These are phyloP conservation scores for Podarcis raffonei DNA, from an alignment of 2,113 vertebrate species.

Conservation along the genomic window DNA sequence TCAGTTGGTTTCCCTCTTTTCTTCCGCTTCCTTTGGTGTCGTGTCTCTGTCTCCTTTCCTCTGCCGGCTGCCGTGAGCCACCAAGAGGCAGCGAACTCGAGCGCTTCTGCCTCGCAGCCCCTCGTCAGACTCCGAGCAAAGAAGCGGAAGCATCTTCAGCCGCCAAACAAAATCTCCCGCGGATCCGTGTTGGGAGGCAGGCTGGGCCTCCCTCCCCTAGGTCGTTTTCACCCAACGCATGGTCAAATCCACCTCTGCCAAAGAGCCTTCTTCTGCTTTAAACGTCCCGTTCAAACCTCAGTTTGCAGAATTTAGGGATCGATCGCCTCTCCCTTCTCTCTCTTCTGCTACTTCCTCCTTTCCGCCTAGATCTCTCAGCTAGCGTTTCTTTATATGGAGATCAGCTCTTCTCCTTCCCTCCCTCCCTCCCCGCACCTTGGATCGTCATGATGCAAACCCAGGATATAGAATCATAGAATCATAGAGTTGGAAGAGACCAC, in stretches of 20 bases:
- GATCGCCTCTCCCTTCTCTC: background rate
- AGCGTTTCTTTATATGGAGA: background rate
- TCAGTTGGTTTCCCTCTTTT: background rate
- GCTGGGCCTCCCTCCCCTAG: too few relatives aligned
- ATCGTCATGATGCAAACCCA: background rate
- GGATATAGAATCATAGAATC: too few relatives aligned
- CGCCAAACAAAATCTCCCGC: too few relatives aligned
- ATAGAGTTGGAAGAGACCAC: too few relatives aligned
- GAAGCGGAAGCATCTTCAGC: background rate
- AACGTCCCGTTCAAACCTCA: background rate
- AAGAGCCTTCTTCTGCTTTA: background rate
- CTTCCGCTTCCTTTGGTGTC: background rate
- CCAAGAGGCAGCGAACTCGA: background rate
- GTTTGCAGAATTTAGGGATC: background rate
- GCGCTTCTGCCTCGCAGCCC: background rate
- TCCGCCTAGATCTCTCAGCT: background rate
- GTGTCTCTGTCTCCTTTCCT: too few relatives aligned
- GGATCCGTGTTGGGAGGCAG: background rate
- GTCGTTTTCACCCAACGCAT: background rate
- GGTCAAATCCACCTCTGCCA: background rate
- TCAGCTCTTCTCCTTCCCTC: background rate
- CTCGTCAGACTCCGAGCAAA: background rate
- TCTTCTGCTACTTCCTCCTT: too few relatives aligned
- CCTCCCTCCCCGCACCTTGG: background rate
- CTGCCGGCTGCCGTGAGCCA: background rate